phyloP scores from a whole-genome alignment of 2,797 vertebrate genomes.

The Thamnophis elegans region DNA sequence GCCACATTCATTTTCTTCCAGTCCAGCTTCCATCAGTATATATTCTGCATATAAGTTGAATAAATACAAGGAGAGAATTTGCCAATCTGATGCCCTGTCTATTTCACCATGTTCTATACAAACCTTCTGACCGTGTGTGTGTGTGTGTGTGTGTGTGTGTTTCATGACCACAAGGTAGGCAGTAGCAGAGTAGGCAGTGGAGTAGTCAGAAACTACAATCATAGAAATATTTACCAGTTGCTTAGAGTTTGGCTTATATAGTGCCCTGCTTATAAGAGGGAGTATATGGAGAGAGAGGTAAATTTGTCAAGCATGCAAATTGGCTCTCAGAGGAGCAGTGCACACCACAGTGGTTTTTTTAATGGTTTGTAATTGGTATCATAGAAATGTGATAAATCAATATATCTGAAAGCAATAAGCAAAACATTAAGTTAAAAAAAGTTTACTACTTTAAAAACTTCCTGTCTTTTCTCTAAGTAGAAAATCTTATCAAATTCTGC shows the following conservation, averaged over 20 bases:
- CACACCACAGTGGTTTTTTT: not conserved
- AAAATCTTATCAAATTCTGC: not conserved
- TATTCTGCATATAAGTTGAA: not conserved
- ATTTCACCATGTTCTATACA: not conserved
- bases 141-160: not conserved
- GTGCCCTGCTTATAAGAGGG: not conserved
- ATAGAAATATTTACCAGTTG: not conserved
- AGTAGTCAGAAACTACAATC: not conserved
- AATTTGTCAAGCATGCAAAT: not conserved
- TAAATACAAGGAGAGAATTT: not conserved
- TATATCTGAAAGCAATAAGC: not conserved
- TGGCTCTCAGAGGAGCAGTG: not conserved
- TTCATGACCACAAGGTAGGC: not conserved
- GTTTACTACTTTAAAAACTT: not conserved
- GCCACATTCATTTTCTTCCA: not conserved
- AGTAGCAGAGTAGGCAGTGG: not conserved
- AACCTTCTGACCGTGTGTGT: not conserved
- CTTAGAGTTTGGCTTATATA: not conserved
- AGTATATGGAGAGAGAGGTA: not conserved
- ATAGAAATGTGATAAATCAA: not conserved
- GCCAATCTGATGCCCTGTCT: not conserved
- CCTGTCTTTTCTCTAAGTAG: not conserved
- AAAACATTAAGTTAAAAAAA: not conserved
- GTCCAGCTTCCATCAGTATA: not conserved
- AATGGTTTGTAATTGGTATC: not conserved